Base-by-base conservation (phyloP, 1,140 invertebrate genomes). In the Heliconius himera region DNA sequence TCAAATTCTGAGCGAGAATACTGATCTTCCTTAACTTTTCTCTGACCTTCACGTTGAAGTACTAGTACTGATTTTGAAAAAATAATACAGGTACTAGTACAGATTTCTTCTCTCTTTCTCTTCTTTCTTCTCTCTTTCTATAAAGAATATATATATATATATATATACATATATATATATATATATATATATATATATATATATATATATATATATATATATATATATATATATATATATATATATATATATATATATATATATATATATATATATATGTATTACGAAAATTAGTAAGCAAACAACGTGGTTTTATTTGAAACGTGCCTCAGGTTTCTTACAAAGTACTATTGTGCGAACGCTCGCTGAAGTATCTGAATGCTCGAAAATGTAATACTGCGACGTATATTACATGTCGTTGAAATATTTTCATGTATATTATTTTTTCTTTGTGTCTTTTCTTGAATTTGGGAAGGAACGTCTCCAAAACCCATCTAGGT, bases 321-420 rank as follows among this genome's bases (percentile, higher is more conserved):
- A 66, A 66, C 26, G 13, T 66, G 60, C 26, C 60, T 29, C 60
- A 29, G 60, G 22, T 66, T 66, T 66, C 60, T 29, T 22, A 29
- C 60, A 66, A 29, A 66, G 60, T 66, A 66, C 60, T 22, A 66
- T 66, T 66, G 26, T 66, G 60, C 60, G 60, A 66, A 66, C 60
- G 60, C 11, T 66, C 60, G 60, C 22, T 66, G 60, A 66, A 66
- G 60, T 66, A 26, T 66, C 60, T 66, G 60, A 29, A 66, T 26
- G 60, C 26, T 29, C 22, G 20, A 66, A 66, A 66, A 22, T 66
- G 29, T 66, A 66, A 66, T 29, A 66, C 60, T 0, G 9, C 60
- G 60, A 66, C 0, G 26, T 29, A 66, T 66, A 66, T 66, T 29
- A 29, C 60, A 66, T 66, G 60, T 16, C 60, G 56, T 26, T 11